Evolutionary conservation across 2,888 invertebrate genomes (phyloP).

Genomic region (Therioaphis trifolii): DNA sequence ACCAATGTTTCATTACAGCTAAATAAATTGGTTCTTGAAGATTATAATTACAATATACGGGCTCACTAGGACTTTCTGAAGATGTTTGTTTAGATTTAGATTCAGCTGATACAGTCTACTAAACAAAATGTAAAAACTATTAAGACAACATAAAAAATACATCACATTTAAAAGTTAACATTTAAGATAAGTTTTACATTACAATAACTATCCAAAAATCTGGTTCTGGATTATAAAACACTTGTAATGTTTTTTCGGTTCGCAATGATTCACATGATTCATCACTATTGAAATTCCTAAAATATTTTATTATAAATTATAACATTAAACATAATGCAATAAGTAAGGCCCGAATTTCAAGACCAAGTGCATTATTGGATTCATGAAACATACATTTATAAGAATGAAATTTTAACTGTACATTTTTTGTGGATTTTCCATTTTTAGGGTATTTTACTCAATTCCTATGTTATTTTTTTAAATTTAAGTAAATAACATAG

Average conservation of each 20-base stretch:
- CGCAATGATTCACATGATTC: slow-evolving; percentile 55
- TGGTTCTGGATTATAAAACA: slow-evolving; percentile 48
- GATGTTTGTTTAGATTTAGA: slow-evolving; percentile 42
- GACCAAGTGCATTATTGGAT: too few species aligned
- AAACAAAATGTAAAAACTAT: slow-evolving; percentile 32
- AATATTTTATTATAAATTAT: neutral
- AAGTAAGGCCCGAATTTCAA: too few species aligned
- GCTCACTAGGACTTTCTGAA: slow-evolving; percentile 20
- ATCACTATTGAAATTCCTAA: slow-evolving; percentile 45
- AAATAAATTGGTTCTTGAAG: slow-evolving; percentile 59
- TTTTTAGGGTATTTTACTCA: too few species aligned
- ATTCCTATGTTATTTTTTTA: too few species aligned
- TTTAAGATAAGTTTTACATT: slow-evolving; percentile 18
- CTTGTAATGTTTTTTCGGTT: slow-evolving; percentile 53
- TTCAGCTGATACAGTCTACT: slow-evolving; percentile 50
- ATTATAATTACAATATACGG: slow-evolving; percentile 52
- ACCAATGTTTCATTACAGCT: slow-evolving; percentile 55
- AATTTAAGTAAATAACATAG: too few species aligned
- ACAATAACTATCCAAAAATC: slow-evolving; percentile 59
- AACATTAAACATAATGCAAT: neutral
- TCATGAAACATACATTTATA: too few species aligned
- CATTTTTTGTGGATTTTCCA: too few species aligned
- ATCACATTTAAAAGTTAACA: neutral
- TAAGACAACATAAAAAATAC: neutral
- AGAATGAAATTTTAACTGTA: too few species aligned